Base-by-base conservation (phyloP, 2,888 invertebrate species). In the Erannis defoliaria region DNA sequence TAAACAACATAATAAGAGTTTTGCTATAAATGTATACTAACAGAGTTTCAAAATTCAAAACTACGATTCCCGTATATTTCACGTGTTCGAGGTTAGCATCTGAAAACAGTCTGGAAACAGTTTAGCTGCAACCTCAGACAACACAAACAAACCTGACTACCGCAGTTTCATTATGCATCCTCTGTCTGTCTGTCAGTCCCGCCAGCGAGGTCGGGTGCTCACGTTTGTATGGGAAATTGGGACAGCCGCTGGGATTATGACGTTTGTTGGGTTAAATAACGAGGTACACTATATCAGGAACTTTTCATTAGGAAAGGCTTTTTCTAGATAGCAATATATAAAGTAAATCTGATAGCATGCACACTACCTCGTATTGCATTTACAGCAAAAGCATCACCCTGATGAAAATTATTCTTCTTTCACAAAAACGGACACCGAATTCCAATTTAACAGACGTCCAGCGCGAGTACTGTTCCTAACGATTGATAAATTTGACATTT, bases 151-250 rank as follows among this genome's bases (percentile, higher is more conserved):
- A 58, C 45, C 60, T 33, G 69, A 55, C 58, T 58, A 37, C 5
- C 31, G 19, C 46, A 18, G 37, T 37, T 70, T 59, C 66, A 66
- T 70, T 66, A 70, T 70, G 63, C 68, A 70, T 57, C 37, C 59
- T 63, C 56, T 58, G 62, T 50, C 66, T 55, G 68, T 62, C 70
- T 62, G 67, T 64, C 65, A 48, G 49, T 29, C 29, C 8, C 26
- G 49, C 31, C 49, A 33, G 46, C 45, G 51, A 35, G 38, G 51
- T 16, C 40, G 40, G 51, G 51, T 46, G 37, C 46, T 31, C 18
- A 16, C 31, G 33, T 21, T 31, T 37, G 49, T 56, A 33, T 48
- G 51, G 33, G 16, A 23, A n/a, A 2, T 37, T 37, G 10, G 16
- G 14, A 8, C n/a, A n/a, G n/a, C n/a, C n/a, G 18, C 16, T 14